Base-by-base conservation (phyloP, 1,140 invertebrate genomes). In the Episyrphus balteatus region DNA sequence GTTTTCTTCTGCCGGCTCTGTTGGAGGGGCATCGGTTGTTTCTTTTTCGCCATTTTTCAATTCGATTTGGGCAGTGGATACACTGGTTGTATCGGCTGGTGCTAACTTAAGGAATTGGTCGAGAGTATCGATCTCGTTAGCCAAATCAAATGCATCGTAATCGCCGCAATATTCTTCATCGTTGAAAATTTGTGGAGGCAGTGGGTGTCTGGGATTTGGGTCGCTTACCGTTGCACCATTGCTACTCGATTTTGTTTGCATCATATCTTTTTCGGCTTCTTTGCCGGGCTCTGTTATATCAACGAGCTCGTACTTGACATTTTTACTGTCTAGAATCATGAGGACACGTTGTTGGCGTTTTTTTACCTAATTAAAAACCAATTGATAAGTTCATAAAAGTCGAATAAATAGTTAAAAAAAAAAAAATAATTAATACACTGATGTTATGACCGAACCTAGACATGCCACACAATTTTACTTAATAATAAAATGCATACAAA, bases 151-250 rank as follows among this genome's bases (percentile, higher is more conserved):
- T 54, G 84, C 84, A 68, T 93, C 88, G 73, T 92, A 95, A 70
- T 94, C 90, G 58, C 92, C 92, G 68, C 91, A 94, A 63, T 96
- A 96, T 50, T 86, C 80, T 30, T 86, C 82, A 50, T 90, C 90
- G 62, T 91, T 91, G 64, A 96, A 98, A 53, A 98, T 78, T 72
- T 97, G 93, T 45, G 93, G 93, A 42, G 92, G 91, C 53, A 94
- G 70, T 19, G 89, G 81, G 55, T 73, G 71, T 42, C 71, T 60
- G 11, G 73, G 73, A 31, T 65, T 71, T 19, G 70, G 66, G 52
- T 82, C 80, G 53, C 78, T 74, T 13, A 79, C 76, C 38, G 79
- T 81, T 43, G 74, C 80, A 21, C 84, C 83, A 62, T 81, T 84
- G 42, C 83, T 78, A 55, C 83, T 90, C 48, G 86, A 82, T 65